Evolutionary conservation across 2,888 invertebrate genomes (phyloP).

Genomic region (Yponomeuta malinellus): DNA sequence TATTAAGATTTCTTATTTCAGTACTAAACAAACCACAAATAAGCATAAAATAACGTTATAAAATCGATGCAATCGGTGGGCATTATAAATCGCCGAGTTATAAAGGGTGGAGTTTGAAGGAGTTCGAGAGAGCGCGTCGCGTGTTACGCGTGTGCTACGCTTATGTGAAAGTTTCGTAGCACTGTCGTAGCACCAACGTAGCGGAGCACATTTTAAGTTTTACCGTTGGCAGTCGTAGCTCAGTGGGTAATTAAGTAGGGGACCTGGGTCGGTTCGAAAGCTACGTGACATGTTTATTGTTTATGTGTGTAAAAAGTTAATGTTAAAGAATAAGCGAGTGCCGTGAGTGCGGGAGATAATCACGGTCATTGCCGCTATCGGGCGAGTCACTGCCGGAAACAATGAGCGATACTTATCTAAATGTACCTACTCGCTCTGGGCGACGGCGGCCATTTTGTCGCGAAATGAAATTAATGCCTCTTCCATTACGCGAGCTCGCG

Average conservation of each 20-base stretch:
- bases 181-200: conserved; percentile 7
- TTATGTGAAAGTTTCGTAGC: background rate
- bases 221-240: background rate
- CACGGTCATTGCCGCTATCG: conserved; percentile 10
- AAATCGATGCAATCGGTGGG: background rate
- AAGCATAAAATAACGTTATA: background rate
- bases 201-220: background rate
- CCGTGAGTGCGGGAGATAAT: conserved; percentile 15
- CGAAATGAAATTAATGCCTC: conserved; percentile 62
- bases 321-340: background rate
- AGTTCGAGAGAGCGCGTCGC: background rate
- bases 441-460: conserved; percentile 51
- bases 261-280: no score
- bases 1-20: background rate
- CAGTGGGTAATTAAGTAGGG: background rate
- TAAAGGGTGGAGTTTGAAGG: background rate
- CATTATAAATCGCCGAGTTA: background rate
- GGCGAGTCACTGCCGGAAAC: conserved; percentile 36
- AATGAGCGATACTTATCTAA: conserved; percentile 69
- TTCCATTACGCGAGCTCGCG: conserved; percentile 58
- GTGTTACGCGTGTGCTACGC: conserved; percentile 13
- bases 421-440: conserved; percentile 43
- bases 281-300: background rate
- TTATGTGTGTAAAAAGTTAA: background rate
- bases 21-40: background rate